Base-by-base conservation (phyloP, 35 echinoderm and acorn worm species). In the Nesometra sesokonis region DNA sequence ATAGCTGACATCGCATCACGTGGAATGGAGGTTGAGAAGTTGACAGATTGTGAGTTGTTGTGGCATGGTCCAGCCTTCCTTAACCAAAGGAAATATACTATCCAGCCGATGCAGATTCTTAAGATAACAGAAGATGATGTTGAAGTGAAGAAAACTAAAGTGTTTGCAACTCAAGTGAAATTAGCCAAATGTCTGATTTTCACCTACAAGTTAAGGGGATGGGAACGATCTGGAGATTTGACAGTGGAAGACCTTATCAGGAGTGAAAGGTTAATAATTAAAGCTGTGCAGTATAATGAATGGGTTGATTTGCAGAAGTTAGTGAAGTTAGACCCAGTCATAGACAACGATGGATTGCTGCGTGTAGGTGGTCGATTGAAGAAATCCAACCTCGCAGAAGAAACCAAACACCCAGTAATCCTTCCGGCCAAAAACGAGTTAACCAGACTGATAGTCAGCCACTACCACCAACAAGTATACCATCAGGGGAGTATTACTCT, bases 361-460 rank as follows among this genome's bases (percentile, higher is more conserved):
- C n/a, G 84, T 38, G 93, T 95, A 31, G 93, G 90, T 57, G 92
- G 92, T 36, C 92, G 92, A 29, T 78, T 93, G 78, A 87, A 84
- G 86, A 87, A 81, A 79, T 32, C 85, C 0, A 37, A 90, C 19
- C n/a, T 90, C 0, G 46, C 92, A 46, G 19, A 83, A 39, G 80
- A 89, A 0, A 32, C 91, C 7, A 89, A 89, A 35, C 93, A 95
- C 47, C 89, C 90, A n/a, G 33, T 89, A 30, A 88, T 95, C 52
- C 35, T 94, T 0, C 89, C 87, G 31, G 37, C 35, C 7, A 86
- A 88, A 9, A 33, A 77, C 80, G 47, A 91, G 76, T 47, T 88
- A 13, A 93, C 85, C 29, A 78, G 85, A 32, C 40, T 97, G 31
- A 35, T 93, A 79, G 86, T 97, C 32, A 83, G 43, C 34, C 87